Conservation (phyloP, 1,140 invertebrate genomes). For the Cephus cinctus region DNA sequence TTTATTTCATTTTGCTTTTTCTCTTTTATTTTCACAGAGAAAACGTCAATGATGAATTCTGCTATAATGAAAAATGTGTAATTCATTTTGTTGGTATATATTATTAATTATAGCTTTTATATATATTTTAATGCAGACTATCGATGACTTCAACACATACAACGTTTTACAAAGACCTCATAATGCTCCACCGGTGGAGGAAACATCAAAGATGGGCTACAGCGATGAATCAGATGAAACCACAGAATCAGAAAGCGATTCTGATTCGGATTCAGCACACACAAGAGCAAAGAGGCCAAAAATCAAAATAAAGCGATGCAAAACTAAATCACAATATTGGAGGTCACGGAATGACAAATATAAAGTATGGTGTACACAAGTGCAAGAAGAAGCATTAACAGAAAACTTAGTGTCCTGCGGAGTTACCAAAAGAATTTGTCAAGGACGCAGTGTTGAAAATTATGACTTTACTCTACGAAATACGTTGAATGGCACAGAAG, state of each 20-base stretch:
- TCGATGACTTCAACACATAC: conserved; percentile 44
- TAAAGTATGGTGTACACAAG: conserved; percentile 63
- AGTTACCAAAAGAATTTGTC: conserved; percentile 56
- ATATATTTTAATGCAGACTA: conserved; percentile 28
- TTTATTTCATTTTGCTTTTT: no score
- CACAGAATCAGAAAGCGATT: conserved; percentile 53
- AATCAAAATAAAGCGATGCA: conserved; percentile 45
- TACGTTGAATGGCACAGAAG: conserved; percentile 34
- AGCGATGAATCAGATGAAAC: conserved; percentile 52
- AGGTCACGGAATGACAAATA: conserved; percentile 55
- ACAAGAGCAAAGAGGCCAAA: conserved; percentile 43
- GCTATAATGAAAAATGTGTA: background rate
- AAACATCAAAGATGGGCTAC: conserved; percentile 38
- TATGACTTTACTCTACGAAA: conserved; percentile 56
- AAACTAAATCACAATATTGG: conserved; percentile 30
- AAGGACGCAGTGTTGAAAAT: conserved; percentile 61
- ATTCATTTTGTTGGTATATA: background rate
- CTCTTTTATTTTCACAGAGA: no score
- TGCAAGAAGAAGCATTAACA: conserved; percentile 63
- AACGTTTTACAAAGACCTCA: conserved; percentile 47
- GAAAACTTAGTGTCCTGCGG: conserved; percentile 63
- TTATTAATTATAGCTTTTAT: background rate
- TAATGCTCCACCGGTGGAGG: conserved; percentile 21
- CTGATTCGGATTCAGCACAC: conserved; percentile 44
- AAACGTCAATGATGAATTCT: no score